phyloP scores from a whole-genome alignment of 2,888 invertebrate species.

The Dusona sp. region DNA sequence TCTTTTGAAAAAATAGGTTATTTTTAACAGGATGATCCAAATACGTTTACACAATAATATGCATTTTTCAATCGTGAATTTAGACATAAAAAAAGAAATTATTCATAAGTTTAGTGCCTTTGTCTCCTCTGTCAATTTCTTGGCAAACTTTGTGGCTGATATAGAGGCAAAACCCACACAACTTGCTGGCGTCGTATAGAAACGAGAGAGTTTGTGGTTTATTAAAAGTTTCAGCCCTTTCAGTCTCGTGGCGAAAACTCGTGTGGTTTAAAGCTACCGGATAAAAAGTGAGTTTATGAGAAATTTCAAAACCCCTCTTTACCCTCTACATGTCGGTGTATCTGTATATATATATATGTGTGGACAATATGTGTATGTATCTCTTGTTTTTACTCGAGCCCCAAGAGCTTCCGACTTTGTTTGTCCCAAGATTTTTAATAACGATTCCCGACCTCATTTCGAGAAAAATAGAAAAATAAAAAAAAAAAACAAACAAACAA shows the following conservation, averaged over 20 bases:
- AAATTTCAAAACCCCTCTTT: constrained; percentile 44
- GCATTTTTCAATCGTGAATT: background rate
- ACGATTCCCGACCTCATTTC: constrained; percentile 22
- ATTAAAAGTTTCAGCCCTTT: constrained; percentile 58
- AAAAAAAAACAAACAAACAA: background rate
- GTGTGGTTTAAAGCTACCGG: constrained; percentile 34
- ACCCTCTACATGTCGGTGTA: background rate
- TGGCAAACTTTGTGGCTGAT: constrained; percentile 15
- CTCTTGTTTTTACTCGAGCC: constrained; percentile 32
- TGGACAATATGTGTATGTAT: background rate
- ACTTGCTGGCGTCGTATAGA: constrained; percentile 52
- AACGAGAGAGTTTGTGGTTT: constrained; percentile 58
- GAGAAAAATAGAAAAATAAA: background rate
- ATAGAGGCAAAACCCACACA: constrained; percentile 38
- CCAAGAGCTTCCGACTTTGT: constrained; percentile 42
- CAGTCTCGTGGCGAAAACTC: constrained; percentile 43
- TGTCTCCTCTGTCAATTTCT: constrained; percentile 2
- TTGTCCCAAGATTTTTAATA: constrained; percentile 51
- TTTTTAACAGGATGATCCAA: background rate
- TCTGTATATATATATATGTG: background rate
- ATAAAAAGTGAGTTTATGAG: constrained; percentile 62
- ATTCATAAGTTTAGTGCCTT: background rate
- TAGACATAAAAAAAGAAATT: background rate
- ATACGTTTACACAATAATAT: background rate
- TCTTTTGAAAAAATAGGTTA: background rate